Base-by-base conservation (phyloP, 1,140 invertebrate species). In the Leptopilina boulardi region DNA sequence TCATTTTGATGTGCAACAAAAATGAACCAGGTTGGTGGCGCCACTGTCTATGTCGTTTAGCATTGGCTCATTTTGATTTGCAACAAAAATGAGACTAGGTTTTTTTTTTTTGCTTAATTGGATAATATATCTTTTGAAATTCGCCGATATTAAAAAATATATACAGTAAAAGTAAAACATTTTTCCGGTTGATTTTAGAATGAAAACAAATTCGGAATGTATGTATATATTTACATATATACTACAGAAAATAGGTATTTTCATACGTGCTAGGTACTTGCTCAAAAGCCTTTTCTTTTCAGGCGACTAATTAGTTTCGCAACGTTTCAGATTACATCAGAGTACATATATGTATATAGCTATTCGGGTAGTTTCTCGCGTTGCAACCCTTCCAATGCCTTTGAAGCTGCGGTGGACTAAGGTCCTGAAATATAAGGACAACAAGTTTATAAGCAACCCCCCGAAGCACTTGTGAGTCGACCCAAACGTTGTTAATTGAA, bases 301-400 rank as follows among this genome's bases (percentile, higher is more conserved):
- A 66, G 56, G 56, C 56, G 56, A 66, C 56, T 66, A 66, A 66
- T 66, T 66, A 66, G 56, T 66, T 66, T 66, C 56, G 56, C 56
- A 66, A 30, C 56, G 56, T 66, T 66, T 66, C 56, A 56, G 18
- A 21, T 56, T 56, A 56, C 54, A 56, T 56, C 19, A 23, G 54
- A 56, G 54, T 56, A 34, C 30, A 6, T 34, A 6, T 34, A 56
- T 19, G 30, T 34, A 6, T 34, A 56, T 19, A 66, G 56, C 21
- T 66, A 66, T 21, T 66, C 56, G 9, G 21, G 23, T 30, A 66
- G 56, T 66, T 66, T 15, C 56, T 66, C 56, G 23, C 21, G 56
- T 66, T 15, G 56, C 56, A 66, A 66, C 56, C 56, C 56, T 66
- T 66, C 23, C 56, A 66, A 21, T 66, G 56, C 56, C 56, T 66